Base-by-base conservation (phyloP, 2,113 vertebrate genomes). In the Ascaphus truei region DNA sequence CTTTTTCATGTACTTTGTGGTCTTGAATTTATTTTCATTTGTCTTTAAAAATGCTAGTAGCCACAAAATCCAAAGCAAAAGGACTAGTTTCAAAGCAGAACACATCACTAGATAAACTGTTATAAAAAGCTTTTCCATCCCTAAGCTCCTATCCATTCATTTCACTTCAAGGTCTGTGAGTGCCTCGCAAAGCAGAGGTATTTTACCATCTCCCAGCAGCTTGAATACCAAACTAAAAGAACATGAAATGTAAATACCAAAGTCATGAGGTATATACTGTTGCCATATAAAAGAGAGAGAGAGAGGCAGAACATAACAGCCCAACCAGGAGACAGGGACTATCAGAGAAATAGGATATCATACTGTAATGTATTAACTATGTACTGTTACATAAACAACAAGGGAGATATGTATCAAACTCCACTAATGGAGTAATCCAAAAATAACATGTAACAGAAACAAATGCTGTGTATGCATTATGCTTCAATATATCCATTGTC, bases 91-190 rank as follows among this genome's bases (percentile, higher is more conserved):
- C 9, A 31, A 61, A 61, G 41, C 37, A 45, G 39, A 45, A 61
- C 43, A 45, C 20, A 62, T 62, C 30, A 33, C 60, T 31, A 29
- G 43, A 62, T 61, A 39, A 45, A 45, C 11, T 62, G 27, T 27
- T 48, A 23, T 50, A 62, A 60, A 60, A 31, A 48, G 29, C 43
- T 60, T 60, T 60, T 60, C 8, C 30, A 26, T 62, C 60, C 60
- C 39, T 62, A 34, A 62, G 39, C 39, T 62, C 26, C 43, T 7
- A 62, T 48, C 41, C 43, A 50, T 62, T 62, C 43, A 62, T 62
- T 62, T 48, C 60, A 62, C 29, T 48, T 48, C 11, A 62, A 62
- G 60, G 48, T 62, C 41, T 62, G 27, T 23, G 59, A 47, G 41
- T 48, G 43, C 11, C 26, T 34, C 41, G 22, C 30, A 62, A 62